Percentiles rank a stretch among this genome's conserved stretches.
Evolutionary conservation across 2,888 invertebrate species (phyloP).

Genomic region (Nomada lathburiana): DNA sequence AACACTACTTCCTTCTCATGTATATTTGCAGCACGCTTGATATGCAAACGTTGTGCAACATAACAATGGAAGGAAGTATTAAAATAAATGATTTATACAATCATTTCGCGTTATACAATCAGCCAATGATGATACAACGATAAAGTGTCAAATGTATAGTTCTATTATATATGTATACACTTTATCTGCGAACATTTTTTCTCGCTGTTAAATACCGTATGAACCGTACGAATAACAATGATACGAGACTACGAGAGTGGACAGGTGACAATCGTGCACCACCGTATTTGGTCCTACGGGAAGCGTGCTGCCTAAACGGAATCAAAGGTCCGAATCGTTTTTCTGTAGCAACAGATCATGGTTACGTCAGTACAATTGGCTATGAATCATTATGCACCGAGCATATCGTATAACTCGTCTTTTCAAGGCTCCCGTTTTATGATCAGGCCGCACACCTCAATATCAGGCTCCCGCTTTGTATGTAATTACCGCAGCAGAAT

Average conservation of each 20-base stretch:
- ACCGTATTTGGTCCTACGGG: conserved; percentile 65
- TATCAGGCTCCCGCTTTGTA: conserved; percentile 29
- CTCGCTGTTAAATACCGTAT: conserved; percentile 7
- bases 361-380: conserved; percentile 71
- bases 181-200: conserved; percentile 23
- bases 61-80: no score
- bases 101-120: neutral
- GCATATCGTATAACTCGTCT: conserved; percentile 69
- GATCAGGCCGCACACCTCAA: conserved; percentile 26
- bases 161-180: neutral
- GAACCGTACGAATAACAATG: conserved; percentile 37
- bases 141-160: neutral
- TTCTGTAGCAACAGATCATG: conserved; percentile 43
- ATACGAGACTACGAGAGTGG: conserved; percentile 18
- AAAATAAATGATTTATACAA: neutral
- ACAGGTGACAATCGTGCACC: conserved; percentile 20
- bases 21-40: no score
- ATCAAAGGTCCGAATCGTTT: conserved; percentile 49
- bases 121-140: conserved; percentile 13
- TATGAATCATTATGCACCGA: conserved; percentile 72
- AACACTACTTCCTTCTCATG: no score
- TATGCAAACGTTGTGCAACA: no score
- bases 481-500: conserved; percentile 39
- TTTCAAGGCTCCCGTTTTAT: conserved; percentile 69
- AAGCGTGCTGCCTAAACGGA: conserved; percentile 54